Evolutionary conservation across 1,140 invertebrate species (phyloP).

Genomic region (Chelonus insularis): DNA sequence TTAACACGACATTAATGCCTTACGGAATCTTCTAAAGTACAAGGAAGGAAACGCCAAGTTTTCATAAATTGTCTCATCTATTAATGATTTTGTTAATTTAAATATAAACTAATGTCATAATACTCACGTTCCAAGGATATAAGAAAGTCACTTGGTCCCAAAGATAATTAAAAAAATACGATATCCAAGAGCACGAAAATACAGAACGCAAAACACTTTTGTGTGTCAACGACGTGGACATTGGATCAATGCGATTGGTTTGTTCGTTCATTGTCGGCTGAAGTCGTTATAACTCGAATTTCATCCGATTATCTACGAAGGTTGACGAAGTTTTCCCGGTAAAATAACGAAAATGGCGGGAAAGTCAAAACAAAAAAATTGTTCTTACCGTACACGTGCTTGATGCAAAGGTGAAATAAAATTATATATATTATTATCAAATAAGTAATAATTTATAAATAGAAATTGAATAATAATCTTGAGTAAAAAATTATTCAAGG

Average conservation of each 20-base stretch:
- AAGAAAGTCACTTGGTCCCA: slow-evolving; percentile 42
- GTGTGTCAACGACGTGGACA: slow-evolving; percentile 49
- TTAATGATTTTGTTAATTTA: background rate
- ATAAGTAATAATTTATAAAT: no score
- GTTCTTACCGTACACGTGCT: no score
- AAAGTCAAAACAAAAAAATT: background rate
- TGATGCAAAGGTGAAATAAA: no score
- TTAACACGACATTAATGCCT: no score
- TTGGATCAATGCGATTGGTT: slow-evolving; percentile 52
- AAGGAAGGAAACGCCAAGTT: background rate
- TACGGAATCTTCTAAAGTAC: background rate
- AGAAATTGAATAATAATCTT: no score
- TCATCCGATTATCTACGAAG: slow-evolving; percentile 20
- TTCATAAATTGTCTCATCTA: background rate
- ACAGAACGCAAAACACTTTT: slow-evolving; percentile 45
- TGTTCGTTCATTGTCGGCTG: slow-evolving; percentile 33
- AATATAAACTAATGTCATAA: slow-evolving; percentile 3
- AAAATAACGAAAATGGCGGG: slow-evolving; percentile 5
- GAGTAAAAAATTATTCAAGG: no score
- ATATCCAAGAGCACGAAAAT: slow-evolving; percentile 38
- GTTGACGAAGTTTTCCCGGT: slow-evolving; percentile 20
- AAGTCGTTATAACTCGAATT: slow-evolving; percentile 24
- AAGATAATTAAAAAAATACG: slow-evolving; percentile 41
- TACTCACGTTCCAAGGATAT: slow-evolving; percentile 44
- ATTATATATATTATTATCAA: no score